Evolutionary conservation across 2,888 invertebrate species (phyloP).

Genomic region (Tipula unca): DNA sequence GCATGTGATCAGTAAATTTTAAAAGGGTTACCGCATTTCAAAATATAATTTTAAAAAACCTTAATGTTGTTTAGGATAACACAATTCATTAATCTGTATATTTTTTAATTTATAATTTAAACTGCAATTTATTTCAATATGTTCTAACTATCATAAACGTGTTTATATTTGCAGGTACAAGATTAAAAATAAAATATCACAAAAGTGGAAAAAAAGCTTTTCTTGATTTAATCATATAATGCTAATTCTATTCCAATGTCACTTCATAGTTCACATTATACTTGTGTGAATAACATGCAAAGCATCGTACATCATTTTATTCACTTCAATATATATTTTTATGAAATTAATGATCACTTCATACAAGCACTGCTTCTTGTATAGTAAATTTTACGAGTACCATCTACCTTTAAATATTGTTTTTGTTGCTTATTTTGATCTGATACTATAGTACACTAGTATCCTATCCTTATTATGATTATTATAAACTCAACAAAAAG

Average conservation of each 20-base stretch:
- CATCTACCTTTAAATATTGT: not conserved
- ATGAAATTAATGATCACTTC: not conserved
- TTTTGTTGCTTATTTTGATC: not conserved
- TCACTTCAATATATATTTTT: not conserved
- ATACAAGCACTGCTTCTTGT: not conserved
- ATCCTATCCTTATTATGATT: not conserved
- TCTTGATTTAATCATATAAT: not conserved
- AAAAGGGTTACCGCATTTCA: no score
- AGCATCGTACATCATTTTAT: not conserved
- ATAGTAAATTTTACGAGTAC: not conserved
- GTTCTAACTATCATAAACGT: no score
- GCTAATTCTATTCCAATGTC: not conserved
- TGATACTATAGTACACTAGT: not conserved
- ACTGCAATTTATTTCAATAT: no score
- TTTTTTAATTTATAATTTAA: no score
- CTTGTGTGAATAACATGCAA: not conserved
- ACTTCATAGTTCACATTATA: not conserved
- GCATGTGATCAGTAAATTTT: no score
- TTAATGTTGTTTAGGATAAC: no score
- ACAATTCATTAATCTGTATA: no score
- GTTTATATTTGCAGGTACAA: no score
- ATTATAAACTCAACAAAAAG: not conserved
- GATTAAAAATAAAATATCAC: no score
- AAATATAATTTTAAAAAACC: no score
- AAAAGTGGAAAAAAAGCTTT: not conserved